Evolutionary conservation across 2,888 invertebrate genomes (phyloP), one percentile per base, ranked within the genome.

Genomic region (Archips crataeganus): DNA sequence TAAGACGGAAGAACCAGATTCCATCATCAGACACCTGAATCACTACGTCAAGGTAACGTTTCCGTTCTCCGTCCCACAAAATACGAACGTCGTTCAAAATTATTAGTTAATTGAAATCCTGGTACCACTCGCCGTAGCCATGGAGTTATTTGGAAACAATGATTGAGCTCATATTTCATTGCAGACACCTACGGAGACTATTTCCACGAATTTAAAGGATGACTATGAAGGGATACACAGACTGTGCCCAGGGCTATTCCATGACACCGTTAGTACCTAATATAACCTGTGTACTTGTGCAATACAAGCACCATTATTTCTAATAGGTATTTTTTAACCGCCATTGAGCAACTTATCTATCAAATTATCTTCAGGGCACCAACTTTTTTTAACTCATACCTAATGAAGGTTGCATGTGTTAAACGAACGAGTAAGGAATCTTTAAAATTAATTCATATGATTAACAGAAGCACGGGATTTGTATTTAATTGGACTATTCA

Each of bases 181-280:
- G 36, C 62, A 71, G 89, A 76, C 80, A 32, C 80, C 81, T 5
- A 76, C 78, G n/a, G 85, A 87, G 75, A 83, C 82, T 5, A 63
- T 77, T 15, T 83, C 85, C 10, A 84, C 87, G 15, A 86, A 82
- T 39, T 76, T 90, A 57, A 85, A 80, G 78, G 90, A 93, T 76
- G 84, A 89, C 45, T 93, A 92, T 76, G 93, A 93, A 78, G 81
- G 80, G 34, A 86, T 93, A 75, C 90, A 93, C 79, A 86, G 84
- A 0, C 81, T 85, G 51, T 79, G 77, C 34, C 93, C 93, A 45
- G 94, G 94, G 13, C 78, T 93, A 11, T 94, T 94, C 75, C 89
- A 87, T 86, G 89, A 94, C 75, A 90, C 93, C 2, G 94, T 94
- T 80, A 87, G 89, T 81, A 49, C n/a, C n/a, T n/a, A 36, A 3